Evolutionary conservation across 2,797 vertebrate genomes (phyloP).

Genomic region (Sebastes itinus): DNA sequence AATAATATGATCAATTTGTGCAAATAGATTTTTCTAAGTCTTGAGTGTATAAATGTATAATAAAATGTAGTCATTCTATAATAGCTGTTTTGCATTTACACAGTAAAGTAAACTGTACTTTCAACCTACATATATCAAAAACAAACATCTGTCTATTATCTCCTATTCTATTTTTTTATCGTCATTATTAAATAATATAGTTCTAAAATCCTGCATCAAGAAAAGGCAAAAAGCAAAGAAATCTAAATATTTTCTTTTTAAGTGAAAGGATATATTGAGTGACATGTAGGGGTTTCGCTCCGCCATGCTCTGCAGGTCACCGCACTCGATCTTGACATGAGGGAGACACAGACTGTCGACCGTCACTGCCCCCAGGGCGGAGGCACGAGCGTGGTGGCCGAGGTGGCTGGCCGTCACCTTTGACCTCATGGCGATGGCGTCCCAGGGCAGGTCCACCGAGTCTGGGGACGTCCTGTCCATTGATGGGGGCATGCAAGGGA

Average conservation of each 20-base stretch:
- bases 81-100: not conserved
- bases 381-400: conserved; percentile 78
- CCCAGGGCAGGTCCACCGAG: conserved; percentile 83
- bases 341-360: conserved; percentile 82
- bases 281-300: conserved; percentile 83
- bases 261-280: conserved; percentile 92
- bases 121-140: not conserved
- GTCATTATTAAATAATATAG: not conserved
- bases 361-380: conserved; percentile 66
- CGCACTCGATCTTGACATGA: conserved; percentile 83
- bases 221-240: not conserved
- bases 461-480: conserved; percentile 79
- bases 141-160: not conserved
- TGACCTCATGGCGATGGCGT: conserved; percentile 80
- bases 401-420: conserved; percentile 81
- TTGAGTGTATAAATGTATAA: not conserved
- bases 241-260: not conserved
- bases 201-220: not conserved
- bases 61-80: not conserved
- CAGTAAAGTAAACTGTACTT: not conserved
- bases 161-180: not conserved
- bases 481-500: conserved; percentile 72
- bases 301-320: conserved; percentile 78
- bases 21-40: not conserved
- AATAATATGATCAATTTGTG: not conserved